Base-by-base conservation (phyloP, 2,888 invertebrate species). In the Lamellibrachia satsuma region DNA sequence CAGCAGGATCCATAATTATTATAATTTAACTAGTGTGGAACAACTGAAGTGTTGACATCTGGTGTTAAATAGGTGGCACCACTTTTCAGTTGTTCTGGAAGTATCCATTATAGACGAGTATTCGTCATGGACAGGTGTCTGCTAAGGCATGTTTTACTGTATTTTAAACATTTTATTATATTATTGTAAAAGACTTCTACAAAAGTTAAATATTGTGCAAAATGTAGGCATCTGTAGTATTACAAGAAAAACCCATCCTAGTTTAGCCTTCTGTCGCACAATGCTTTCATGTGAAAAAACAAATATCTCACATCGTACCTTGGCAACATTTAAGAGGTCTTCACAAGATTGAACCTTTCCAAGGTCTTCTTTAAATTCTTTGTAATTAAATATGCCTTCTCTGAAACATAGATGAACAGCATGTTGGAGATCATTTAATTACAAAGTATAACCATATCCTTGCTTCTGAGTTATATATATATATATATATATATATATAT, bases 331-430 rank as follows among this genome's bases (percentile, higher is more conserved):
- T 90, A 96, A 93, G n/a, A 96, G 93, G 92, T 95, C 95, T 92
- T 96, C 95, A 95, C 95, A 95, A 4, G 95, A 95, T 92, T 94
- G 94, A n/a, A 95, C 95, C 92, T 94, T 94, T 91, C 95, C 95
- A 52, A 96, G 94, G 75, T 96, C 95, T 75, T 95, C 94, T 92
- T 93, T 92, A 55, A 94, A 92, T n/a, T 93, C 93, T 55, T 52
- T 3, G 75, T 75, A 75, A 27, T 91, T 91, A 91, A 91, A 91
- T 52, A 91, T 39, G 15, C 91, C 52, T 52, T 52, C 55, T 91
- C 75, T 75, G 75, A 15, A 75, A 75, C 75, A 22, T 22, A 75
- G 75, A 75, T 15, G 75, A 22, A n/a, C 75, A 57, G 57, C 57
- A 57, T 57, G 15, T 8, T 57, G 15, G n/a, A 39, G 39, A n/a